Percentiles rank a stretch among this genome's conserved stretches.
These are phyloP conservation scores for Buphagus erythrorhynchus DNA, from an alignment of 2,797 vertebrate species.

Conservation along the genomic window DNA sequence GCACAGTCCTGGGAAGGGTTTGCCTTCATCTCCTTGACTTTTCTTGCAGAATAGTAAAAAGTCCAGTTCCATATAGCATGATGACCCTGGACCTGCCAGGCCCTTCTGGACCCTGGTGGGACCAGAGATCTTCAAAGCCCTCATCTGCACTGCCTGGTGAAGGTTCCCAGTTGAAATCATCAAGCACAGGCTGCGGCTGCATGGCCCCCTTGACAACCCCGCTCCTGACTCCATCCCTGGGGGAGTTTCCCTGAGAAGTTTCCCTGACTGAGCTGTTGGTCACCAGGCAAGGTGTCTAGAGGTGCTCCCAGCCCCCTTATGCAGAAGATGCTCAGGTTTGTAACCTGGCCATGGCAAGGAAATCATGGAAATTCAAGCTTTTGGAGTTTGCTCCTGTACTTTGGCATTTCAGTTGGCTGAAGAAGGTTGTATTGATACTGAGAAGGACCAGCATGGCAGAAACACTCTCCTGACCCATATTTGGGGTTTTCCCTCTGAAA, in stretches of 20 bases:
- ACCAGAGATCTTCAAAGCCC: background rate
- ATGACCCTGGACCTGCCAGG: background rate
- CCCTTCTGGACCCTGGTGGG: background rate
- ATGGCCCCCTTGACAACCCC: fast-evolving
- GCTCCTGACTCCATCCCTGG: background rate
- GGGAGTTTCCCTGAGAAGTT: background rate
- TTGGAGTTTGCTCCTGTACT: background rate
- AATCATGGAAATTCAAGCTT: background rate
- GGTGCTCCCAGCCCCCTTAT: background rate
- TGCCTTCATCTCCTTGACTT: background rate
- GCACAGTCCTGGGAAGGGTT: fast-evolving
- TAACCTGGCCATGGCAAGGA: fast-evolving
- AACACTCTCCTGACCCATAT: background rate
- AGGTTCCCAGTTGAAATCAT: background rate
- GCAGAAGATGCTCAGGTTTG: background rate
- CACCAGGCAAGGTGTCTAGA: background rate
- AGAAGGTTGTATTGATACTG: background rate
- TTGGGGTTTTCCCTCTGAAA: background rate
- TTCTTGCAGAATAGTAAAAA: background rate
- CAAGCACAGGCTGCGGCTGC: no score
- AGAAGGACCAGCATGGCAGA: background rate
- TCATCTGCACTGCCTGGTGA: background rate
- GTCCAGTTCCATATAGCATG: fast-evolving
- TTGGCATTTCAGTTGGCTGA: background rate
- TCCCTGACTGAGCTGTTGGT: fast-evolving